A percentile compares a stretch with the other conserved stretches of the same genome.
Evolutionary conservation across 2,113 vertebrate species (phyloP).

Genomic region (Pterophyllum scalare): DNA sequence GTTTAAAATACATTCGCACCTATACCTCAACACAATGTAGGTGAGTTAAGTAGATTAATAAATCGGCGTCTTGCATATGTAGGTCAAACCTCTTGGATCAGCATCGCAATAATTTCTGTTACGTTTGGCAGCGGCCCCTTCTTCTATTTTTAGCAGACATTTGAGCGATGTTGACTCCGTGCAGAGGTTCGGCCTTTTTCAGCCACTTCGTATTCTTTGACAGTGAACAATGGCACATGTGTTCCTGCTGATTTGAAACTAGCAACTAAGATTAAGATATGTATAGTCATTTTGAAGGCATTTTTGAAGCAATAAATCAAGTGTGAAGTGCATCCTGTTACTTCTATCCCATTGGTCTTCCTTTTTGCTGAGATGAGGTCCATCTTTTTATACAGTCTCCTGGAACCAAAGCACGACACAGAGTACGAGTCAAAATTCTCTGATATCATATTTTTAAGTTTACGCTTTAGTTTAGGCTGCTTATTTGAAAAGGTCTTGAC

Average conservation of each 20-base stretch:
- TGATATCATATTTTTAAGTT: not conserved
- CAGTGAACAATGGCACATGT: not conserved
- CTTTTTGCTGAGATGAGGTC: no score
- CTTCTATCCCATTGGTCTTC: no score
- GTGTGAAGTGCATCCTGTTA: no score
- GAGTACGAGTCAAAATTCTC: fast-evolving
- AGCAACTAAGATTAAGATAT: no score
- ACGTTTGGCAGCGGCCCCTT: not conserved
- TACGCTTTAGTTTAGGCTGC: not conserved
- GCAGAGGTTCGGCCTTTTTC: not conserved
- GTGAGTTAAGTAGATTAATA: not conserved
- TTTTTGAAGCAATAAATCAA: no score
- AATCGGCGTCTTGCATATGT: not conserved
- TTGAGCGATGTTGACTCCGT: not conserved
- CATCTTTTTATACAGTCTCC: no score
- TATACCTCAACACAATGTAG: not conserved
- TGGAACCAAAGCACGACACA: no score
- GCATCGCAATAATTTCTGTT: not conserved
- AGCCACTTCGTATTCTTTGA: not conserved
- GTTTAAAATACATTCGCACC: not conserved
- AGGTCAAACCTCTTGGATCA: not conserved
- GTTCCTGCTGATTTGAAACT: not conserved
- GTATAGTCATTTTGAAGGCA: no score
- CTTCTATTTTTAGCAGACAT: not conserved
- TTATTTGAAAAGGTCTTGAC: not conserved